Evolutionary conservation across 2,888 invertebrate genomes (phyloP), one percentile per base, ranked within the genome.

Genomic region (Drosophila niveifrons): DNA sequence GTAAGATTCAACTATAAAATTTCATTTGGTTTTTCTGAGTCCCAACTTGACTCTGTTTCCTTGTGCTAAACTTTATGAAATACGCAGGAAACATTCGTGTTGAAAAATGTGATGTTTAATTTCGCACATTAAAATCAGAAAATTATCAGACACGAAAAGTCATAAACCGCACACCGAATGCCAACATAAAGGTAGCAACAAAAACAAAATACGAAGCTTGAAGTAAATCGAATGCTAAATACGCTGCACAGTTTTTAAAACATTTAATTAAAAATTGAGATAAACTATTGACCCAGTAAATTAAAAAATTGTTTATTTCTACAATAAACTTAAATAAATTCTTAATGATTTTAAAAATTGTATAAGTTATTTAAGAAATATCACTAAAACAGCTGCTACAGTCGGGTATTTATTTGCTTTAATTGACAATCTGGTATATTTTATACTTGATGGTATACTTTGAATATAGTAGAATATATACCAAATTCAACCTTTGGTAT

Each of bases 41-140:
- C 3, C 10, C 29, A 48, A 31, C n/a, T 15, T 18, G 6, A n/a
- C 1, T 7, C 23, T n/a, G 55, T 55, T 68, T 74, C 29, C 64
- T 50, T 23, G 46, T 64, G 39, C 46, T 75, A 77, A 78, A 76
- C 58, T 72, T 65, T 71, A 23, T 81, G 71, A 83, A 74, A 58
- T 59, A 69, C 70, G 73, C 66, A 59, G 65, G 70, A 80, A 82
- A 77, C 80, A 80, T 80, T 85, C 88, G 90, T 90, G 91, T 90
- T 91, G 91, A 91, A 90, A 91, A 91, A 91, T 91, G 90, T 91
- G 90, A 91, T 91, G 90, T 90, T 90, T 90, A 89, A 90, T 88
- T 91, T 90, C 88, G 90, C 90, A 90, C 90, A 91, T 91, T 90
- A 91, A 91, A 90, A 88, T 85, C 85, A 76, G 74, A 79, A 91